Conservation (phyloP, 2,113 vertebrate species). For the Melanocharis versteri region DNA sequence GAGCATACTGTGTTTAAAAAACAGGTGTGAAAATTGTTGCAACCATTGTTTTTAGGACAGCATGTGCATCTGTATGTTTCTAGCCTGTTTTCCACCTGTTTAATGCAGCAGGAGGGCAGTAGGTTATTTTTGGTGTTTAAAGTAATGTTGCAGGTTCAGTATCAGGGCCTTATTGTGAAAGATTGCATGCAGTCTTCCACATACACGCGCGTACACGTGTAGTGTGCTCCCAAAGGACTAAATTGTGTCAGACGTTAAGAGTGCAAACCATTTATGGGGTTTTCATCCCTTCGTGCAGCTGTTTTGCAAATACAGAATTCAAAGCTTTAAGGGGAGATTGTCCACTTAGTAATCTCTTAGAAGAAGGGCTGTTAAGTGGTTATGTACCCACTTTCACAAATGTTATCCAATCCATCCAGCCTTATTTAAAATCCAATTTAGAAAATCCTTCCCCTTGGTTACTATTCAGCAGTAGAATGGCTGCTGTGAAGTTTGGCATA, state of each 20-base stretch:
- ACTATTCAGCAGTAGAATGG: not conserved
- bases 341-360: not conserved
- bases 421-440: not conserved
- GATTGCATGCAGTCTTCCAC: not conserved
- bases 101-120: not conserved
- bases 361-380: not conserved
- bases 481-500: not conserved
- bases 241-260: not conserved
- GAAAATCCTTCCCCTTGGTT: not conserved
- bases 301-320: not conserved
- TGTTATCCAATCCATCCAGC: not conserved
- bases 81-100: not conserved
- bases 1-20: not conserved
- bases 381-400: not conserved
- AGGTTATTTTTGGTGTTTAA: not conserved
- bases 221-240: not conserved
- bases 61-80: not conserved
- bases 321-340: not conserved
- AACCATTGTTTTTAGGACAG: not conserved
- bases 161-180: not conserved
- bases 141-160: not conserved
- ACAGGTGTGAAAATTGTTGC: not conserved
- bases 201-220: fast-evolving
- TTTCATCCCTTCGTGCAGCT: not conserved
- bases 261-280: not conserved